Base-by-base conservation (phyloP, 64 coral and sea anemone genomes). In the Actinia tenebrosa region DNA sequence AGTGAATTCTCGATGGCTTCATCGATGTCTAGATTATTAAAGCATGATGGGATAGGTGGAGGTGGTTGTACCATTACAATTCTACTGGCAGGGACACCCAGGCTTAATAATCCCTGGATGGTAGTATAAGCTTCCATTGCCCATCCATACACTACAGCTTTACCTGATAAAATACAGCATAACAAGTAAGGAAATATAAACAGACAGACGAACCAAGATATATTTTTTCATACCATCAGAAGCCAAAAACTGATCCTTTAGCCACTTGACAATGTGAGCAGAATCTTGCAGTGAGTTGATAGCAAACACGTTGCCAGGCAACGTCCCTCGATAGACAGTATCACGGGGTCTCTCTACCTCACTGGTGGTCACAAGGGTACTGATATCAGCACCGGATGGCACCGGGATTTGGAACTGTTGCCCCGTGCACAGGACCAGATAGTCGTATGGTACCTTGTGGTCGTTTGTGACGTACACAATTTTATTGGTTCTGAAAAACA, bases 321-420 rank as follows among this genome's bases (percentile, higher is more conserved):
- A 78, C 25, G 82, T n/a, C 14, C 86, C 93, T 80, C 56, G 84
- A 54, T 92, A 95, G 10, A 94, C 86, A 19, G 93, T 37, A 56
- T 85, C 78, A 56, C 84, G 80, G 0, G 93, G 88, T 43, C 45
- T 84, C 4, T 78, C 56, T 37, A 98, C 96, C 58, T 98, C 96
- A 92, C 93, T 94, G 27, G 96, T 98, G 10, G 96, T 98, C 3
- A 98, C 96, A 15, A 98, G 77, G 16, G 96, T 98, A 81, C 79
- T 86, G 81, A 98, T 94, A 80, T 98, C 93, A 14, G 96, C 96
- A 50, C 91, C 96, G 45, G 87, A 95, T 8, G 96, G 96, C 44
- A 95, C 88, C 23, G 96, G 93, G 62, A 98, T 56, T 80, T 89
- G 85, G 37, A 95, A 98, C 86, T 98, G 96, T 50, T 98, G 89